These are phyloP conservation scores for Melanophora roralis DNA, from an alignment of 2,888 invertebrate genomes.

Conservation along the genomic window DNA sequence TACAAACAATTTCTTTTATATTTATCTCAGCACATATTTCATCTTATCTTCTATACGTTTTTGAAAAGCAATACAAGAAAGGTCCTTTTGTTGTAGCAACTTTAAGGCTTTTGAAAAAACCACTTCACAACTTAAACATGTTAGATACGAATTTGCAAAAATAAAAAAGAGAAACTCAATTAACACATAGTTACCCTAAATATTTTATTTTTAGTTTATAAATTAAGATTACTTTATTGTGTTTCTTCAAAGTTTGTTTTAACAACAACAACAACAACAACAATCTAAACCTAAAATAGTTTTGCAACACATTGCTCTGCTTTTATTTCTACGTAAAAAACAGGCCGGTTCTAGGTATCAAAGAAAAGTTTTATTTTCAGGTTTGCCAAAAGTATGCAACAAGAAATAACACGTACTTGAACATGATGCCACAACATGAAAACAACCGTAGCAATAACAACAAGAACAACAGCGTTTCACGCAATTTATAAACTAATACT, in stretches of 20 bases:
- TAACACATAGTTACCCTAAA: conserved; percentile 44
- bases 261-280: too few relatives aligned
- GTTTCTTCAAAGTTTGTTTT: too few relatives aligned
- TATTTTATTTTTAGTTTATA: conserved; percentile 31
- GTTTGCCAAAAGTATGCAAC: conserved; percentile 44
- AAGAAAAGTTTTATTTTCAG: not conserved
- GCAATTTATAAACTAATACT: conserved; percentile 37
- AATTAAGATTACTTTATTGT: conserved; percentile 36
- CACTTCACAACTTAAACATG: conserved; percentile 30
- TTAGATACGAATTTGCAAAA: conserved; percentile 20
- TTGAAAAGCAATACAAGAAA: not conserved
- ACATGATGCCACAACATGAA: conserved; percentile 49
- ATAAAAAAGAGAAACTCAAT: conserved; percentile 48
- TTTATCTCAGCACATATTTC: not conserved
- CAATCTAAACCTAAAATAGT: not conserved
- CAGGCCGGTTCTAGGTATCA: conserved; percentile 1
- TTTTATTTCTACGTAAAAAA: not conserved
- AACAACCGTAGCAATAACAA: not conserved
- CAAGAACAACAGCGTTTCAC: conserved; percentile 29
- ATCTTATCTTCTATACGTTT: not conserved
- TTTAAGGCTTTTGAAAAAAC: not conserved
- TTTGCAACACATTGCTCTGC: too few relatives aligned
- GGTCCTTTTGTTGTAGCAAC: not conserved
- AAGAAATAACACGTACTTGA: conserved; percentile 56
- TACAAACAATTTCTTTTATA: not conserved